Conservation (phyloP, 2,888 invertebrate genomes). For the Sycophila texana region DNA sequence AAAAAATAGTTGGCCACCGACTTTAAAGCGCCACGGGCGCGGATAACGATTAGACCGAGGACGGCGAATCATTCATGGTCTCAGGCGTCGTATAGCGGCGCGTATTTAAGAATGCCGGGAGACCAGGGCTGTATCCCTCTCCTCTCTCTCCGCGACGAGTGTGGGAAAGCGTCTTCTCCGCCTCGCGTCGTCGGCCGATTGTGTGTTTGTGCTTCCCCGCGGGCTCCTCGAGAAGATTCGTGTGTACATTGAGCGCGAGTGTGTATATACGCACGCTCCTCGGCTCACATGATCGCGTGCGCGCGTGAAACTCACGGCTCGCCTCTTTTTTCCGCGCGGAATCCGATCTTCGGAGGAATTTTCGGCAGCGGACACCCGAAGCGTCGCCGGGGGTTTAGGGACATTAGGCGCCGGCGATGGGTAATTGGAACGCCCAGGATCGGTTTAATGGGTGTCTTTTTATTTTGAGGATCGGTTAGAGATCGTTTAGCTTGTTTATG, state of each 20-base stretch:
- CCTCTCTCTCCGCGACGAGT: neutral
- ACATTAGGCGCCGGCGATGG: neutral
- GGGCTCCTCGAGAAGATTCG: slow-evolving; percentile 1
- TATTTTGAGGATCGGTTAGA: too few relatives aligned
- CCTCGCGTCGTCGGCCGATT: neutral
- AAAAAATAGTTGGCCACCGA: too few relatives aligned
- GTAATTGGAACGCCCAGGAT: neutral
- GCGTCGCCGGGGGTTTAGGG: neutral
- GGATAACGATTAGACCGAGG: too few relatives aligned
- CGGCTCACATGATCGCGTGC: slow-evolving; percentile 5
- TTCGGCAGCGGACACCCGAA: neutral
- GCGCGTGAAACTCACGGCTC: neutral
- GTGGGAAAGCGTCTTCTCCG: slow-evolving; percentile 10
- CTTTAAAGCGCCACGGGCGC: too few relatives aligned
- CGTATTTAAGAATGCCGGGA: neutral
- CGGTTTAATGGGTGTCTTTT: neutral
- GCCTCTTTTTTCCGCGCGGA: too few relatives aligned
- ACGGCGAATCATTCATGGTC: too few relatives aligned
- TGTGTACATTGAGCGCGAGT: neutral
- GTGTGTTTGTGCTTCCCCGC: slow-evolving; percentile 3
- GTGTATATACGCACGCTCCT: slow-evolving; percentile 12
- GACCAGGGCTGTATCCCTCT: neutral
- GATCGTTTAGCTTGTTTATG: too few relatives aligned
- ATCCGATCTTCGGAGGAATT: too few relatives aligned
- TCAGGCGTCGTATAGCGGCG: neutral